Evolutionary conservation across 2,113 vertebrate species (phyloP).

Genomic region (Thryonomys swinderianus): DNA sequence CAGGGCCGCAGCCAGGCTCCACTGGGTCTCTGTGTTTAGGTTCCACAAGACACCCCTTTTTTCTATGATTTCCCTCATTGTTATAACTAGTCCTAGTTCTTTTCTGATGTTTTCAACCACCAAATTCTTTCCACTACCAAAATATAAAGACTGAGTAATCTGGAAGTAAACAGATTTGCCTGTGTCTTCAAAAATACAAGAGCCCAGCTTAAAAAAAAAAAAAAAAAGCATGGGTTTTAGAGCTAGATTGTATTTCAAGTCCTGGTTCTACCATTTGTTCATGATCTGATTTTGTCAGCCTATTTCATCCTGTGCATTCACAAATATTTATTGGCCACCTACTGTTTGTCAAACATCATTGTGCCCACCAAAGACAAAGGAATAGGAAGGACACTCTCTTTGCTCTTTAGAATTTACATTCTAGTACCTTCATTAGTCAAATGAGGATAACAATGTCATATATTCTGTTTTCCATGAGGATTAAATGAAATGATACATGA

Average conservation of each 20-base stretch:
- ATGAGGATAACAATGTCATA: neutral
- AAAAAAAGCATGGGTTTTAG: neutral
- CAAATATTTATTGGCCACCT: slow-evolving; percentile 16
- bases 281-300: neutral
- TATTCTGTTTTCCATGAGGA: neutral
- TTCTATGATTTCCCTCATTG: neutral
- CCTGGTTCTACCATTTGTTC: neutral
- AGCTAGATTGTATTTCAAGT: slow-evolving; percentile 4
- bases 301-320: neutral
- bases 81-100: neutral
- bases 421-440: neutral
- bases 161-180: neutral
- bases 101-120: slow-evolving; percentile 37
- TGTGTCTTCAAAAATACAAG: neutral
- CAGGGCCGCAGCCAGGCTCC: neutral
- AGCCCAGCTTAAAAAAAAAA: neutral
- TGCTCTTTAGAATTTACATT: neutral
- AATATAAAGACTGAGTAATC: neutral
- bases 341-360: neutral
- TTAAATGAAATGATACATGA: slow-evolving; percentile 3
- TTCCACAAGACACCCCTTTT: neutral
- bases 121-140: neutral
- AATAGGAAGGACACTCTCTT: neutral
- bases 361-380: neutral
- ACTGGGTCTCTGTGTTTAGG: neutral